Evolutionary conservation across 2,888 invertebrate species (phyloP), one percentile per base, ranked within the genome.

Genomic region (Polia nebulosa): DNA sequence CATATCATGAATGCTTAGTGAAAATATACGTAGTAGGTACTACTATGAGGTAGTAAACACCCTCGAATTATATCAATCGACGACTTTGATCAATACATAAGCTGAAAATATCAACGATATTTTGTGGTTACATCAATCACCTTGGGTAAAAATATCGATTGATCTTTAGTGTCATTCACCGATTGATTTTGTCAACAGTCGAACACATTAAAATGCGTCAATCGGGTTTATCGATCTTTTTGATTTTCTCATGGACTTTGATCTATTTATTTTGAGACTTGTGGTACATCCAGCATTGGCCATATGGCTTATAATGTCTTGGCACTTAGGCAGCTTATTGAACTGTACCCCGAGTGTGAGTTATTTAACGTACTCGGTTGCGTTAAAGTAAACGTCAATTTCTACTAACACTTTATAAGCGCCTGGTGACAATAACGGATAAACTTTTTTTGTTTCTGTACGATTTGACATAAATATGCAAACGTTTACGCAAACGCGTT

Each of bases 1-100:
- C 77, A 76, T 76, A 73, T 76, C 61, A 76, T 60, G 22, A 76
- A 61, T 56, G 71, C 61, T 51, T 39, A 45, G 13, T 59, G 47
- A 45, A 72, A 69, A 47, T 2, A 53, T 52, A 36, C 5, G 11
- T 56, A 66, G 51, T n/a, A n/a, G n/a, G n/a, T 52, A 11, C 49
- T 49, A 51, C 44, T 39, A 29, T 22, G 27, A 20, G 22, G 41
- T 67, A 44, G 44, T 25, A 17, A 32, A 55, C 39, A 45, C n/a
- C 39, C 39, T 68, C 68, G 72, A 70, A 55, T 41, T 68, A 41
- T 68, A 52, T 67, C 57, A 45, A 45, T 45, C 27, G 34, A 76
- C 11, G 36, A 44, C 36, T 41, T 27, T n/a, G n/a, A 41, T n/a
- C 17, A 41, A 34, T 39, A 25, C 2, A 17, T n/a, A 9, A 22